A percentile compares a stretch with the other conserved stretches of the same genome.
phyloP scores from a whole-genome alignment of 2,113 vertebrate species.

The Egretta garzetta region DNA sequence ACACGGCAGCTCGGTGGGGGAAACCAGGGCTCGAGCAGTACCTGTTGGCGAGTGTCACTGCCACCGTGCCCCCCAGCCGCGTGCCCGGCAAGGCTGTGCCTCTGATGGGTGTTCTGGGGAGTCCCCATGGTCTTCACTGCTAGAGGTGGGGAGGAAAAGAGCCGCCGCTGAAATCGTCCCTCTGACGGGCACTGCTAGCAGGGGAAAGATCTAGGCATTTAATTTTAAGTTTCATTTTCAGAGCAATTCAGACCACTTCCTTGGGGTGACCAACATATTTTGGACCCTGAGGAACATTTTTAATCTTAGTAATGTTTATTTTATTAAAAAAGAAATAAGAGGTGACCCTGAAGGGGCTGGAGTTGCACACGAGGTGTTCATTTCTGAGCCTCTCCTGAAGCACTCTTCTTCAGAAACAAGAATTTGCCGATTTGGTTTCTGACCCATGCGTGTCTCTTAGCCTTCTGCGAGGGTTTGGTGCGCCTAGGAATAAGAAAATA shows the following conservation, averaged over 20 bases:
- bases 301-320: conserved; percentile 30
- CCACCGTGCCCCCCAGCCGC: accelerated
- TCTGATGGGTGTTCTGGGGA: not conserved
- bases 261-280: not conserved
- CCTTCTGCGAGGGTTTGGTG: not conserved
- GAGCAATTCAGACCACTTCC: not conserved
- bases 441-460: not conserved
- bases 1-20: accelerated
- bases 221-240: conserved; percentile 23
- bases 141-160: not conserved
- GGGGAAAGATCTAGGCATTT: not conserved
- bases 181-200: not conserved
- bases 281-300: not conserved
- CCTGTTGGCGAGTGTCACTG: not conserved
- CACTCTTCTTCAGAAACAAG: not conserved
- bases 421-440: not conserved
- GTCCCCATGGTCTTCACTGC: accelerated
- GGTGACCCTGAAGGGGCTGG: not conserved
- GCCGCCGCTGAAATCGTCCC: not conserved
- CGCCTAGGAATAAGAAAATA: conserved; percentile 11
- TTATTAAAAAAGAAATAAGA: conserved; percentile 65
- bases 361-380: not conserved
- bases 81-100: not conserved
- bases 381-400: conserved; percentile 15
- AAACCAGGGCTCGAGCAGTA: not conserved